phyloP scores from a whole-genome alignment of 2,113 vertebrate species.

The Aramus guarauna region DNA sequence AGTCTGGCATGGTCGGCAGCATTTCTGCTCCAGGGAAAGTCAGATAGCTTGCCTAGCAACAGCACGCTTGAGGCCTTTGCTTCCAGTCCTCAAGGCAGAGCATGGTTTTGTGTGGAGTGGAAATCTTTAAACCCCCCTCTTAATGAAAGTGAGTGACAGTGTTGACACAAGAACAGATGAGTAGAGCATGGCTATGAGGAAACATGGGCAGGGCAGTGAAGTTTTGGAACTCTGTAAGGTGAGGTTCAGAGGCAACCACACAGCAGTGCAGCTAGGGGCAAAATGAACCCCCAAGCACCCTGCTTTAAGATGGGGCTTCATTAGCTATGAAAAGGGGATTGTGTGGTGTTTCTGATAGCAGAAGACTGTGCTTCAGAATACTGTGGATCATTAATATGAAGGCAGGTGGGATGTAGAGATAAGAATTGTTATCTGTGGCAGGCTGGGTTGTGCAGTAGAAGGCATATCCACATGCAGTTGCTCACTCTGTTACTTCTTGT shows the following conservation, averaged over 20 bases:
- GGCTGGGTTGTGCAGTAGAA: not conserved
- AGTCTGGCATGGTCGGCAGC: not conserved
- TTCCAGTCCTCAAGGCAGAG: not conserved
- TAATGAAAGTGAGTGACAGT: not conserved
- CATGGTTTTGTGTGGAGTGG: not conserved
- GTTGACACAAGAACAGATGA: not conserved
- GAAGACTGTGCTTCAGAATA: not conserved
- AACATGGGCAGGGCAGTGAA: not conserved
- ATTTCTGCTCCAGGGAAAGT: not conserved
- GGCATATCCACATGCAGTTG: not conserved
- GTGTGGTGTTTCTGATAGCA: not conserved
- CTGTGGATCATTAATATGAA: not conserved
- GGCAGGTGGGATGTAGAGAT: not conserved
- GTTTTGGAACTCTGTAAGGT: not conserved
- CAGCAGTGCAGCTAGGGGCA: not conserved
- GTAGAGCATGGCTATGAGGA: not conserved
- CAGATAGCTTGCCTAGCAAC: not conserved
- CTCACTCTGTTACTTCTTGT: not conserved
- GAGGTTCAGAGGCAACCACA: not conserved
- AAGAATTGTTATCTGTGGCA: not conserved
- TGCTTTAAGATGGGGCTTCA: not conserved
- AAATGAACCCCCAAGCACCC: not conserved
- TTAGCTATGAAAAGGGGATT: not conserved
- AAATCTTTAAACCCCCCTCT: not conserved
- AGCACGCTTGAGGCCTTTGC: not conserved